phyloP scores from a whole-genome alignment of 2,888 invertebrate species.

The Galerucella calmariensis region DNA sequence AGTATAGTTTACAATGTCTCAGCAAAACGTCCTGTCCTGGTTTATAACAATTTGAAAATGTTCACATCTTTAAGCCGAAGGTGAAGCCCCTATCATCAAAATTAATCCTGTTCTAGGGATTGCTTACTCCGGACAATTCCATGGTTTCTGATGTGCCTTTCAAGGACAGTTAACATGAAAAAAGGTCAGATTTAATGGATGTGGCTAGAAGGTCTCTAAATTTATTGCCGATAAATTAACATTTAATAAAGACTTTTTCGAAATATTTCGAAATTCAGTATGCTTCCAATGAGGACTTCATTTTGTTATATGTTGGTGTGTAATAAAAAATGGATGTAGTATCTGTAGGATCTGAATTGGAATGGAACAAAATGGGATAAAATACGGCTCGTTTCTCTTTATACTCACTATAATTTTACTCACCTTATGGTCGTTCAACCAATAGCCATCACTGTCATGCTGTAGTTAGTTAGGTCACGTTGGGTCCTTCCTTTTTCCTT shows the following conservation, averaged over 20 bases:
- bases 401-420: too few species aligned
- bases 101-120: conserved; percentile 1
- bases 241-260: neutral
- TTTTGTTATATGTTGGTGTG: too few species aligned
- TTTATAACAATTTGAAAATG: neutral
- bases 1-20: neutral
- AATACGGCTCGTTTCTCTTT: too few species aligned
- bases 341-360: too few species aligned
- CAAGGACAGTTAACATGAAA: neutral
- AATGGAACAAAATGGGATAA: too few species aligned
- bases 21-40: neutral
- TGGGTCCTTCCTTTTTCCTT: too few species aligned
- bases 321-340: neutral
- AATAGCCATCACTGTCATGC: too few species aligned
- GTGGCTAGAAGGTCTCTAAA: neutral
- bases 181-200: neutral
- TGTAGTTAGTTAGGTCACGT: too few species aligned
- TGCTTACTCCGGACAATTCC: conserved; percentile 4
- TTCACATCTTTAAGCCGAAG: neutral
- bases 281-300: too few species aligned
- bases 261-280: neutral
- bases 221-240: neutral
- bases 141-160: neutral
- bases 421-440: too few species aligned
- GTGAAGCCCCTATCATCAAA: neutral